phyloP scores from a whole-genome alignment of 2,113 vertebrate genomes.

The Zosterops lateralis region DNA sequence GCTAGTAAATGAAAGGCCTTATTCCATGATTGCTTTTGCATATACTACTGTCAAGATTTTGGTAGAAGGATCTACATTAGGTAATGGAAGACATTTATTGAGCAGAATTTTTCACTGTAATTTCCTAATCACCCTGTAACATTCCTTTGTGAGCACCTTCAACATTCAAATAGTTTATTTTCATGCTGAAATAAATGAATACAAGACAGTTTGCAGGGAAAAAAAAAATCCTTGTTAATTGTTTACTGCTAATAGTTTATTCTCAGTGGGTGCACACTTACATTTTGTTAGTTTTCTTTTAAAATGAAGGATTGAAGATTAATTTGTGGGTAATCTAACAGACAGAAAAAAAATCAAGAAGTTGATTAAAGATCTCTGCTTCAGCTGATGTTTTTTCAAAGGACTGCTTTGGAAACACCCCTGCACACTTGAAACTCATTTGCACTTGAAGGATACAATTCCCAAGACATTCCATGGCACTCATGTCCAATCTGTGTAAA shows the following conservation, averaged over 20 bases:
- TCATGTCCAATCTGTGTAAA: not conserved
- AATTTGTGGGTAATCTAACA: not conserved
- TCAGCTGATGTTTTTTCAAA: not conserved
- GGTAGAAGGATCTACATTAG: not conserved
- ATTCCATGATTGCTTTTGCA: constrained; percentile 12
- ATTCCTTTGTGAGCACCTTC: not conserved
- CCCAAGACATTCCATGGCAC: not conserved
- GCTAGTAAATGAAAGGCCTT: not conserved
- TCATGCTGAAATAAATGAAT: not conserved
- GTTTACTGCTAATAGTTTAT: not conserved
- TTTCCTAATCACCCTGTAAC: not conserved
- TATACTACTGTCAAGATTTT: not conserved
- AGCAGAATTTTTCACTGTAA: not conserved
- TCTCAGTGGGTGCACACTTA: not conserved
- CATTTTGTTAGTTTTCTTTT: not conserved
- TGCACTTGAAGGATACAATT: constrained; percentile 13
- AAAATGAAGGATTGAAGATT: not conserved
- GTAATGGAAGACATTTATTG: not conserved
- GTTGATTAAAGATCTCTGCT: not conserved
- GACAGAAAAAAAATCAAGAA: not conserved
- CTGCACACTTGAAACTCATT: not conserved
- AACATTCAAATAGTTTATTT: not conserved
- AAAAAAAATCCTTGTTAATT: not conserved
- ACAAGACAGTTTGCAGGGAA: not conserved
- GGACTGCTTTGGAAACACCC: not conserved